Conservation (phyloP, 2,113 vertebrate genomes). For the Pollimyrus isidori region DNA sequence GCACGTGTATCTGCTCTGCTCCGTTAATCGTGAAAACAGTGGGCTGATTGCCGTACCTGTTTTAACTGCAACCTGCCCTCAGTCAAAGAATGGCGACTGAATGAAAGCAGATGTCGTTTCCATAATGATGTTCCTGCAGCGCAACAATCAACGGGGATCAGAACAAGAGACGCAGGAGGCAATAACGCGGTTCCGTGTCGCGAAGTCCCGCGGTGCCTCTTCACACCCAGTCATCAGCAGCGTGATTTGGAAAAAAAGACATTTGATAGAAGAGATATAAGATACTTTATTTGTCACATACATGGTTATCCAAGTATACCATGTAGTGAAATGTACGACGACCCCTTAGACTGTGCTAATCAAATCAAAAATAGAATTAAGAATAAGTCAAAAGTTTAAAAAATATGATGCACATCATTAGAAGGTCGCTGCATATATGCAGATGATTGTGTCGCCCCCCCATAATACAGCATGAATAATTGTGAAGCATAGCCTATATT, state of each 20-base stretch:
- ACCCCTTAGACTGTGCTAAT: no score
- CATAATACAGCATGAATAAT: background rate
- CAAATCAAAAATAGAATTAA: no score
- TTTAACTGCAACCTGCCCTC: background rate
- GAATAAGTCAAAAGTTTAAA: no score
- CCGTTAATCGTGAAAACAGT: background rate
- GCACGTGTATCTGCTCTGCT: background rate
- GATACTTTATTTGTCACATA: no score
- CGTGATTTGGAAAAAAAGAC: background rate
- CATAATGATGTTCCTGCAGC: background rate
- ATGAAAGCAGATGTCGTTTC: conserved; percentile 9
- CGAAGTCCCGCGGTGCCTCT: background rate
- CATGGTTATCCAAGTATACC: no score
- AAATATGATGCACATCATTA: background rate
- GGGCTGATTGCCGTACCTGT: background rate
- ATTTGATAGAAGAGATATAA: no score
- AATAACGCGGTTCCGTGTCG: background rate
- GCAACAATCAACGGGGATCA: background rate
- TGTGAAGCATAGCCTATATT: no score
- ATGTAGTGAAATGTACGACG: no score
- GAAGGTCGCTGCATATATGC: no score
- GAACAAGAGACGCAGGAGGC: background rate
- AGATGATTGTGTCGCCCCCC: no score
- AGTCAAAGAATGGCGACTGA: background rate
- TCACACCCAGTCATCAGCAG: background rate